Evolutionary conservation across 2,113 vertebrate species (phyloP), one percentile per base, ranked within the genome.

Genomic region (Indicator indicator): DNA sequence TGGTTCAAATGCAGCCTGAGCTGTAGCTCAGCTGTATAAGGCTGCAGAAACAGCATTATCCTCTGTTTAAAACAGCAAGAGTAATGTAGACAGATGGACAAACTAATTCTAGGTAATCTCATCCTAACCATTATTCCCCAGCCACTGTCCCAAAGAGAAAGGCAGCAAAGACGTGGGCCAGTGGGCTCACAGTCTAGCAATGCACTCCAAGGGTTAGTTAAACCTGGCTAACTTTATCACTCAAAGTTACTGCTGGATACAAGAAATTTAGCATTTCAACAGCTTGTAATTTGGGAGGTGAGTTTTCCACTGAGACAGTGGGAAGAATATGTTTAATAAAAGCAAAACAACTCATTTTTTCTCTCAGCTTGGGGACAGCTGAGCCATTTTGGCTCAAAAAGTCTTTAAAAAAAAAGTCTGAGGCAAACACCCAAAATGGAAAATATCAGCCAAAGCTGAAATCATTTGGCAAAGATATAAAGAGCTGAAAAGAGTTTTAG

Each of bases 361-460:
- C 32, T 92, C 75, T 91, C 78, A 89, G 78, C 79, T 83, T 88
- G 46, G 36, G 93, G 79, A 95, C 91, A 94, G 95, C 94, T 95
- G 90, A 97, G 84, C 84, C 89, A 87, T 85, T 94, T 90, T 93
- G 96, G 91, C 84, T 85, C 74, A 85, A 78, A 90, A 89, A 69
- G 16, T 77, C 19, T 75, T 88, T 58, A 36, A 28, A 59, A 36
- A 36, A 36, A 36, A 93, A 81, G 79, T 93, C 91, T 95, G 87
- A 96, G 91, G 89, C 94, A 95, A 94, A 77, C 87, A 94, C 89
- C 71, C 95, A 91, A 92, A 94, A 89, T 78, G 85, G 87, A 94
- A 95, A 96, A 97, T 97, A 96, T 62, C 93, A 96, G 93, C 91
- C 94, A 94, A 95, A 95, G 91, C 87, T 91, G 76, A 95, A 95